Evolutionary conservation across 2,797 vertebrate species (phyloP).

Genomic region (Melopsittacus undulatus): DNA sequence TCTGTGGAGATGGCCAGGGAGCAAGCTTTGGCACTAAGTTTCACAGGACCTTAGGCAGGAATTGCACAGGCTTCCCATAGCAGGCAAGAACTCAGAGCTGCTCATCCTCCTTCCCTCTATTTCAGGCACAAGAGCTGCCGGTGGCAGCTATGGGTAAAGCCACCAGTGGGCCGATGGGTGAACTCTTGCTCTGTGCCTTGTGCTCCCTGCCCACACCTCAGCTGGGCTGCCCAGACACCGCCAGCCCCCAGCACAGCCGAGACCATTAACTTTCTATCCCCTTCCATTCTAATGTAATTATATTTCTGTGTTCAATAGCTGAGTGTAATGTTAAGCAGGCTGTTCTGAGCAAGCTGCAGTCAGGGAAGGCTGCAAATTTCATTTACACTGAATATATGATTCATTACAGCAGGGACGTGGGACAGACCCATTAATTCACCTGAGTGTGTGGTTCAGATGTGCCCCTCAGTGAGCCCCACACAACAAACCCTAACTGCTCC

Average conservation of each 20-base stretch:
- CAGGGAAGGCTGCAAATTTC: constrained; percentile 55
- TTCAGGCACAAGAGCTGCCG: background rate
- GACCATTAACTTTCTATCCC: constrained; percentile 25
- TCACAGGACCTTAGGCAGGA: background rate
- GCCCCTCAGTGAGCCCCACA: background rate
- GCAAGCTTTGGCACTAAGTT: background rate
- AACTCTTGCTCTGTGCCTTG: background rate
- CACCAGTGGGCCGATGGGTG: background rate
- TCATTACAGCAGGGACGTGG: constrained; percentile 40
- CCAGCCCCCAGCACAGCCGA: background rate
- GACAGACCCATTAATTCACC: constrained; percentile 9
- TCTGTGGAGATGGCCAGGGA: background rate
- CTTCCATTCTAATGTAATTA: constrained; percentile 65
- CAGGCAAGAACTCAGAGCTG: background rate
- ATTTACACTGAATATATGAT: constrained; percentile 52
- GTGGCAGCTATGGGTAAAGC: background rate
- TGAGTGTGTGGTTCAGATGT: background rate
- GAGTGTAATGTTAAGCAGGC: constrained; percentile 51
- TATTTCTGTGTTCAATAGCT: constrained; percentile 22
- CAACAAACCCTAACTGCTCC: background rate
- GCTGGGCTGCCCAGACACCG: background rate
- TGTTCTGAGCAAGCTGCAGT: constrained; percentile 26
- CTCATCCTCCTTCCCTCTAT: background rate
- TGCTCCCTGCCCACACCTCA: background rate
- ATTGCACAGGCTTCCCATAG: background rate